A percentile compares a stretch with the other conserved stretches of the same genome.
These are phyloP conservation scores for Scaptomyza graminum DNA, from an alignment of 1,140 invertebrate species.

Conservation along the genomic window DNA sequence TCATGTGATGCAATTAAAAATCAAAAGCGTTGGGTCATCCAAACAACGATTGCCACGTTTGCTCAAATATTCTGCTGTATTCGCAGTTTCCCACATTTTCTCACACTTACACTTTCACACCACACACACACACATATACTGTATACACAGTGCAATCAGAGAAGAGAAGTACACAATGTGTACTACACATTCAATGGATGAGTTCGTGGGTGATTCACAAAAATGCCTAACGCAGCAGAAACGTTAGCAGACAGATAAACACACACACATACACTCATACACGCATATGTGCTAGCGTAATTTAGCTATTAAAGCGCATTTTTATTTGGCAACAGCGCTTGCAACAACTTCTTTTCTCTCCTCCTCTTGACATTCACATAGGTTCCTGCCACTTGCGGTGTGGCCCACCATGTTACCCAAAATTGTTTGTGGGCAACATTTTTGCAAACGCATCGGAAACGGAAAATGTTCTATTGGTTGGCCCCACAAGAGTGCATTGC, in stretches of 20 bases:
- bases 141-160: conserved; percentile 46
- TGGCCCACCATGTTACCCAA: conserved; percentile 12
- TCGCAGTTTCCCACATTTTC: conserved; percentile 20
- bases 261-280: not conserved
- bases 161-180: conserved; percentile 9
- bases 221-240: conserved; percentile 65
- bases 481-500: conserved; percentile 38
- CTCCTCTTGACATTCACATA: conserved; percentile 27
- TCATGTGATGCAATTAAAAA: conserved; percentile 71
- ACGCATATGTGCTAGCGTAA: conserved; percentile 44
- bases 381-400: conserved; percentile 41
- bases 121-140: conserved; percentile 5
- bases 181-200: conserved; percentile 6
- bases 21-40: conserved; percentile 41
- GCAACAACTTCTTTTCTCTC: conserved; percentile 3
- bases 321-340: conserved; percentile 52
- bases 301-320: conserved; percentile 75
- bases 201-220: conserved; percentile 39
- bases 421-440: conserved; percentile 41
- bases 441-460: conserved; percentile 69
- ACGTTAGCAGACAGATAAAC: conserved; percentile 17
- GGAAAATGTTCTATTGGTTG: conserved; percentile 70
- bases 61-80: conserved; percentile 43
- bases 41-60: conserved; percentile 20
- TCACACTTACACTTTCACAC: conserved; percentile 11